phyloP scores from a whole-genome alignment of 1,140 invertebrate genomes.

The Drosophila prosaltans region DNA sequence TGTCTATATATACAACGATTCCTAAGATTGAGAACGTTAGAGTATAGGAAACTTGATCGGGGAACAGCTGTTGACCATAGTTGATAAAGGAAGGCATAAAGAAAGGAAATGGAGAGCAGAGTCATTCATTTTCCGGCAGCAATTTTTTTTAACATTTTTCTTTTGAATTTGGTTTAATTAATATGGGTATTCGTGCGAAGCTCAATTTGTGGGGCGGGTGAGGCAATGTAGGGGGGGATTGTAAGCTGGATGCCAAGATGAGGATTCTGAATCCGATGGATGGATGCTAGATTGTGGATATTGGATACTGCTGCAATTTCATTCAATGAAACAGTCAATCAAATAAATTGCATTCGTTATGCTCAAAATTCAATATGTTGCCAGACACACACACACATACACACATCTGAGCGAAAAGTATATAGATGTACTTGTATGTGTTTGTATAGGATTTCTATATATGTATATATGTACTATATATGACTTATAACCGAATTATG shows the following conservation, averaged over 20 bases:
- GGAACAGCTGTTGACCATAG: too few relatives aligned
- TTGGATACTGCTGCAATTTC: constrained; percentile 50
- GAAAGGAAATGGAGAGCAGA: not conserved
- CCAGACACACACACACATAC: constrained; percentile 32
- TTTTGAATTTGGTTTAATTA: constrained; percentile 1
- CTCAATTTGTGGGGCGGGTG: not conserved
- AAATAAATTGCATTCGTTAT: constrained; percentile 79
- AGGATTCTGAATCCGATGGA: constrained; percentile 4
- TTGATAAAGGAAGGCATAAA: not conserved
- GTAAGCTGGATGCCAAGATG: not conserved
- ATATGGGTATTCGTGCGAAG: not conserved
- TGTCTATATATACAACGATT: too few relatives aligned
- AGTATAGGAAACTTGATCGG: too few relatives aligned
- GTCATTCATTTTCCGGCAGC: not conserved
- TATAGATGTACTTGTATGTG: not conserved
- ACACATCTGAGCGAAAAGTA: not conserved
- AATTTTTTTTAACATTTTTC: not conserved
- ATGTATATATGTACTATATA: constrained; percentile 17
- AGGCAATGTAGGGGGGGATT: not conserved
- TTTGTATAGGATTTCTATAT: not conserved
- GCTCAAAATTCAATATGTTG: constrained; percentile 68
- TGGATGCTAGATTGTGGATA: not conserved
- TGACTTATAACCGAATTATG: constrained; percentile 70
- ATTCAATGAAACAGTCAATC: constrained; percentile 80
- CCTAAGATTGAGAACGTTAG: too few relatives aligned